Conservation (phyloP, 2,797 vertebrate genomes). For the Furcifer pardalis region DNA sequence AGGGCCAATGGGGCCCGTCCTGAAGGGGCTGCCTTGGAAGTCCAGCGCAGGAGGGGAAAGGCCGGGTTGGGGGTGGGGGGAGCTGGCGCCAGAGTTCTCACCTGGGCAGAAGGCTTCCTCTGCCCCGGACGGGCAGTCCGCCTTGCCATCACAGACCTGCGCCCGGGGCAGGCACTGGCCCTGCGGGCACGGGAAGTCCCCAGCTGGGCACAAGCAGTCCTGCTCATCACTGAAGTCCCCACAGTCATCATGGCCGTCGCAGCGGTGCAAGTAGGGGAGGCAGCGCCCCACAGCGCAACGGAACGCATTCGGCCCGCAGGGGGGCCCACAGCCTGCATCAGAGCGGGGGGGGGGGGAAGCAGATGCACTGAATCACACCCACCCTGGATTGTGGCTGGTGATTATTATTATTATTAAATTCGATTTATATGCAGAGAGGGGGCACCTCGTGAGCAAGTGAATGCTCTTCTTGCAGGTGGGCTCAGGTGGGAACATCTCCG, state of each 20-base stretch:
- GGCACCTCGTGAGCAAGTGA: too few relatives aligned
- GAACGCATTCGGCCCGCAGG: constrained; percentile 80
- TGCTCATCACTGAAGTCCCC: constrained; percentile 89
- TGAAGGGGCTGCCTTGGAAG: too few relatives aligned
- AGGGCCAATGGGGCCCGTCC: too few relatives aligned
- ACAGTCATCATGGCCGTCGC: constrained; percentile 88
- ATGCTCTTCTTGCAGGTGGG: too few relatives aligned
- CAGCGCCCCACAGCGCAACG: constrained; percentile 82
- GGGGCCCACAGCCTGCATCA: constrained; percentile 81
- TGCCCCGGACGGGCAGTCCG: constrained; percentile 80
- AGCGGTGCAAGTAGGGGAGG: constrained; percentile 81
- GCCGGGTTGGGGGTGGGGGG: too few relatives aligned
- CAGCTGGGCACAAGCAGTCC: constrained; percentile 78
- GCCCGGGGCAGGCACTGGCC: constrained; percentile 76
- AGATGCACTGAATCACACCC: accelerated
- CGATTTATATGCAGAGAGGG: too few relatives aligned
- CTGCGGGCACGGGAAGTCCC: constrained; percentile 82
- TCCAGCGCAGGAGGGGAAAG: neutral
- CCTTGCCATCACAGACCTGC: constrained; percentile 81
- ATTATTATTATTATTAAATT: too few relatives aligned
- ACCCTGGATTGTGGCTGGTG: too few relatives aligned
- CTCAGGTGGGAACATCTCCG: neutral
- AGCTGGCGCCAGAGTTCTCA: too few relatives aligned
- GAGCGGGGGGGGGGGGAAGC: too few relatives aligned
- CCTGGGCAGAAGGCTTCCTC: constrained; percentile 88